Conservation (phyloP, 2,797 vertebrate species). For the Alcedo atthis region DNA sequence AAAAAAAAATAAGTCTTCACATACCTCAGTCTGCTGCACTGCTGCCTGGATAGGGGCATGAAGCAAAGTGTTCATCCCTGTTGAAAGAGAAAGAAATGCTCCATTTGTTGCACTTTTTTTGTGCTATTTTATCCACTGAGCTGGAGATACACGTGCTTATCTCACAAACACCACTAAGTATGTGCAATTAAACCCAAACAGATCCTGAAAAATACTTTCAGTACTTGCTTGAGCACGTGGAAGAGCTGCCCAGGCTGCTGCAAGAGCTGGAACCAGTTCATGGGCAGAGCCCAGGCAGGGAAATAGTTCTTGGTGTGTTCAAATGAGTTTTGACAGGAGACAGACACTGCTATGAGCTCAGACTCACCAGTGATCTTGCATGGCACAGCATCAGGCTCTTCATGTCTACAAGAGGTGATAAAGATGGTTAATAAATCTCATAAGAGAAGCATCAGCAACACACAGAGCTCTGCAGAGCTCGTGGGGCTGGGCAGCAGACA, state of each 20-base stretch:
- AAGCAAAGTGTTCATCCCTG: constrained; percentile 82
- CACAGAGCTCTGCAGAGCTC: background rate
- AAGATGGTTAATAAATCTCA: background rate
- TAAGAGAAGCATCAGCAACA: background rate
- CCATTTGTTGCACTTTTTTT: background rate
- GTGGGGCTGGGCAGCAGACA: background rate
- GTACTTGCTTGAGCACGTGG: background rate
- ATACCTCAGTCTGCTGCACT: constrained; percentile 76
- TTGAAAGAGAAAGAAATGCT: background rate
- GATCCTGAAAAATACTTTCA: background rate
- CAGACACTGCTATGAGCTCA: background rate
- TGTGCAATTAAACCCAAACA: background rate
- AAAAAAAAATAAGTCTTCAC: background rate
- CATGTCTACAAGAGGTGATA: constrained; percentile 59
- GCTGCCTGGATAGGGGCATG: constrained; percentile 78
- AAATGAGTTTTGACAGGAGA: background rate
- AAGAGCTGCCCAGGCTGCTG: background rate
- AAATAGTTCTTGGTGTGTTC: background rate
- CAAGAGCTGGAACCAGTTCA: background rate
- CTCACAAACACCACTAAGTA: background rate
- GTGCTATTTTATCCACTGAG: background rate
- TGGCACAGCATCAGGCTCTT: constrained; percentile 35
- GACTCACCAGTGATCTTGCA: constrained; percentile 79
- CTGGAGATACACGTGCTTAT: background rate
- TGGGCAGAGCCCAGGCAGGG: background rate